These are phyloP conservation scores for Arctocebus calabarensis DNA, from an alignment of 2,797 vertebrate species.

Conservation along the genomic window DNA sequence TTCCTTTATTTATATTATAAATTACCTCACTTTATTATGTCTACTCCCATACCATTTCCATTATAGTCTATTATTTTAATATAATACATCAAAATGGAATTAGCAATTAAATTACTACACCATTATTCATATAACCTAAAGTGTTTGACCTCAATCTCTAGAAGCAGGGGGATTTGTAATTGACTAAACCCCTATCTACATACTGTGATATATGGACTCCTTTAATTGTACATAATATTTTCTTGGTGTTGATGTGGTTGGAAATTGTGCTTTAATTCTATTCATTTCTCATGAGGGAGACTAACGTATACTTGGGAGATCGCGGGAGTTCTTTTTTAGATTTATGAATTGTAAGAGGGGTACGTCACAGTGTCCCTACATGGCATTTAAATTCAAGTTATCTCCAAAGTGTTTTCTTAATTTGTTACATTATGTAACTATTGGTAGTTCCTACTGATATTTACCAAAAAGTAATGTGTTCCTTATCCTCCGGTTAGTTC, in stretches of 20 bases:
- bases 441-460: not conserved
- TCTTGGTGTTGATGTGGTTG: slow-evolving; percentile 13
- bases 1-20: slow-evolving; percentile 78
- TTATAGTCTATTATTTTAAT: slow-evolving; percentile 75
- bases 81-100: slow-evolving; percentile 68
- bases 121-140: slow-evolving; percentile 73
- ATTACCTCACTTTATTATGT: slow-evolving; percentile 71
- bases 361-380: not conserved
- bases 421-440: not conserved
- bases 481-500: not conserved
- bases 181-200: slow-evolving; percentile 39
- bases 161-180: slow-evolving; percentile 71
- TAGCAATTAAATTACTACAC: slow-evolving; percentile 74
- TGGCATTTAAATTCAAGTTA: slow-evolving; percentile 7
- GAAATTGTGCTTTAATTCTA: slow-evolving; percentile 44
- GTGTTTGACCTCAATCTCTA: slow-evolving; percentile 72
- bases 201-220: not conserved
- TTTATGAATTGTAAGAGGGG: not conserved
- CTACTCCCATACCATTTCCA: slow-evolving; percentile 52
- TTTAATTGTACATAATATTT: slow-evolving; percentile 67
- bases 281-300: slow-evolving; percentile 33
- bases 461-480: not conserved
- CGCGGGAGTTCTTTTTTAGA: slow-evolving; percentile 28
- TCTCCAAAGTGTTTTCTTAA: not conserved
- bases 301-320: not conserved